Evolutionary conservation across 1,140 invertebrate species (phyloP).

Genomic region (Zeugodacus cucurbitae): DNA sequence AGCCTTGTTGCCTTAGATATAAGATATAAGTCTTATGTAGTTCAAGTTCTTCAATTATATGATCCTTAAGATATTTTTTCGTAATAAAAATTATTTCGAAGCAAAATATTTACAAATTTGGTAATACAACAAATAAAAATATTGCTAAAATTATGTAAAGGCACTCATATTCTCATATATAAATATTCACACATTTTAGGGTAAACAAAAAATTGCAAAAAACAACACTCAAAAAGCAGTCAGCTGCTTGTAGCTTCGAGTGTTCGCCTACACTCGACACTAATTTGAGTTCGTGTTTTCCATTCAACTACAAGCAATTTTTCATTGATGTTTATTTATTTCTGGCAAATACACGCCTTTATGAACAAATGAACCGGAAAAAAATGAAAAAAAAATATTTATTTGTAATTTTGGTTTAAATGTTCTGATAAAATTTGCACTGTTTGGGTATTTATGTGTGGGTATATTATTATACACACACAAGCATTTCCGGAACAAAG

Average conservation of each 20-base stretch:
- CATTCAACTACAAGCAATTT: not conserved
- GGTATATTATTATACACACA: not conserved
- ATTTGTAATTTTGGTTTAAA: no score
- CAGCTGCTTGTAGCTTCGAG: not conserved
- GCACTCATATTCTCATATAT: no score
- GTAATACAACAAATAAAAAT: no score
- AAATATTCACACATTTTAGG: no score
- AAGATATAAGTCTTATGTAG: no score
- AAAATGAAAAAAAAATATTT: not conserved
- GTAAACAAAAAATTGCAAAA: not conserved
- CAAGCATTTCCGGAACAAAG: not conserved
- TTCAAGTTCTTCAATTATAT: no score
- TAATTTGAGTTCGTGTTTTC: conserved; percentile 23
- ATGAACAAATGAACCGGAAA: not conserved
- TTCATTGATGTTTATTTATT: not conserved
- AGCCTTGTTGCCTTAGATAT: no score
- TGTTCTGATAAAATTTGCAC: not conserved
- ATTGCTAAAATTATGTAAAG: no score
- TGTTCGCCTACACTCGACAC: not conserved
- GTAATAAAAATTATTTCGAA: no score
- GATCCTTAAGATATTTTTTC: no score
- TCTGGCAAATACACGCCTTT: not conserved
- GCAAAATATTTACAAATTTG: no score
- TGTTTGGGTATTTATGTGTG: not conserved
- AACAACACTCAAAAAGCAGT: not conserved